These are phyloP conservation scores for Balaenoptera acutorostrata DNA, from an alignment of 2,113 vertebrate species.

Conservation along the genomic window DNA sequence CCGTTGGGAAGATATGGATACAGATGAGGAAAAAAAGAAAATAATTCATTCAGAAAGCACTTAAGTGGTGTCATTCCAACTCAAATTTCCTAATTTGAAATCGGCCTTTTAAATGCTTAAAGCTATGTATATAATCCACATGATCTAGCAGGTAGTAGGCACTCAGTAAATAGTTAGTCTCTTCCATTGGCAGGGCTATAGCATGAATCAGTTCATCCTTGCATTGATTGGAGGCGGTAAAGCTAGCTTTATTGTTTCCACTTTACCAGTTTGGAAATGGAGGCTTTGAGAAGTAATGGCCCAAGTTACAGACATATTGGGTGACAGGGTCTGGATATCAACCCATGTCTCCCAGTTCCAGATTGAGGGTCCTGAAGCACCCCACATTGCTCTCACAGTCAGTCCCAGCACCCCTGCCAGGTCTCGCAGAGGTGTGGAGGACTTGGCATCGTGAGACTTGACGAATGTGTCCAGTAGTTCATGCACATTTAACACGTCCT, in stretches of 20 bases:
- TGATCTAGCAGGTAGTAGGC: background rate
- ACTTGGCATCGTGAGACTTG: background rate
- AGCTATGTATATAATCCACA: background rate
- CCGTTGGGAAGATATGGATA: background rate
- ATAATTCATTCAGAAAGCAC: background rate
- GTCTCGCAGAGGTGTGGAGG: background rate
- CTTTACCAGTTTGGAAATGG: background rate
- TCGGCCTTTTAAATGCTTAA: background rate
- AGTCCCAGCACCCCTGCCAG: background rate
- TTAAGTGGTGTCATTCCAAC: background rate
- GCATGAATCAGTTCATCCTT: background rate
- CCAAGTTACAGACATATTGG: background rate
- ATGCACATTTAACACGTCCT: fast-evolving
- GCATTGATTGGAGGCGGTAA: background rate
- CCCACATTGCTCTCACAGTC: background rate
- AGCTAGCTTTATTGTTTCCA: background rate
- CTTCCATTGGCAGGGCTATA: background rate
- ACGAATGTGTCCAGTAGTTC: background rate
- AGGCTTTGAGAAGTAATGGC: background rate
- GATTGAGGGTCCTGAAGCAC: background rate
- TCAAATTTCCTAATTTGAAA: background rate
- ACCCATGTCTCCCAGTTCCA: background rate
- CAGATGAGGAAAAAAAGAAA: background rate
- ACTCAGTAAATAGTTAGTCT: background rate
- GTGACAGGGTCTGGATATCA: background rate